Base-by-base conservation (phyloP, 2,797 vertebrate species). In the Rhadinocentrus ornatus region DNA sequence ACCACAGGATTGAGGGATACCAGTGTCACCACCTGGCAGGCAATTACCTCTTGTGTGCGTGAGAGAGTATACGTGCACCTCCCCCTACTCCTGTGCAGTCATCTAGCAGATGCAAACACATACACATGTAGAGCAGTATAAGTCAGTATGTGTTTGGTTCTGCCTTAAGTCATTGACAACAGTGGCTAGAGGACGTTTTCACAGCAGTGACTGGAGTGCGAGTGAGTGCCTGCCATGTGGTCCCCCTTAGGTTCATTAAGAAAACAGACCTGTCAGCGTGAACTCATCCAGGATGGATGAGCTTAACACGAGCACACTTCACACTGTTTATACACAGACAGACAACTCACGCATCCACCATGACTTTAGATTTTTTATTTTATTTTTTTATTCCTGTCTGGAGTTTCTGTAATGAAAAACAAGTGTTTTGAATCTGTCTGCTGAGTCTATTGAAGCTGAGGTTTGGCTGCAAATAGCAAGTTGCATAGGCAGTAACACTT, bases 221-320 rank as follows among this genome's bases (percentile, higher is more conserved):
- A 78, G 82, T 31, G 71, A 83, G 73, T 69, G 61, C 55, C 69
- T 41, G 74, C 39, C 55, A 66, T 68, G 77, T 56, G 80, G 86
- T 87, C 78, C 83, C 89, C 63, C 62, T 66, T 73, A 73, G 75
- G 78, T 90, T 91, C 90, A 92, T 92, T 92, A 92, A 88, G 84
- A 89, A 85, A 54, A 78, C 80, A 76, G 70, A 77, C 81, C 83
- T 85, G 84, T 84, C 90, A 88, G 79, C 77, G 67, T 69, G 88
- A 81, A 85, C 73, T 77, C 88, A 80, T 84, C 81, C 78, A 83
- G 86, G 89, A 89, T 88, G 86, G 84, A 91, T 90, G 84, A 81
- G 74, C 71, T 81, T 50, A 76, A 81, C 77, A 66, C 13, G 6
- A n/a, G 22, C 24, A 46, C 62, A 60, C 71, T 64, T 31, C 44